These are phyloP conservation scores for Poecilus cupreus DNA, from an alignment of 2,888 invertebrate genomes.

Conservation along the genomic window DNA sequence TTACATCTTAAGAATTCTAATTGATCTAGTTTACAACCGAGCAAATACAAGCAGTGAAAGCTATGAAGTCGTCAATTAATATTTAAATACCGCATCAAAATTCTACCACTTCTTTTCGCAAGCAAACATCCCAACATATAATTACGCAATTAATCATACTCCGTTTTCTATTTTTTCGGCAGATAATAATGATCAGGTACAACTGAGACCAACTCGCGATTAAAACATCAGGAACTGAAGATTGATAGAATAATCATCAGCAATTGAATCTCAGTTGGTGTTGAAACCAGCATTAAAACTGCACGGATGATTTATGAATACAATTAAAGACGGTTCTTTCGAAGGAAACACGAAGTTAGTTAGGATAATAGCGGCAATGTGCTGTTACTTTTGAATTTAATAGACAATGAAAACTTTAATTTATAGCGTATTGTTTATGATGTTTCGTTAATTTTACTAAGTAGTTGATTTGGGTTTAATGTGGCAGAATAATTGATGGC, in stretches of 20 bases:
- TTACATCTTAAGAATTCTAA: too few relatives aligned
- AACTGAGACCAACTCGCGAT: too few relatives aligned
- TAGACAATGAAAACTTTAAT: slow-evolving; percentile 4
- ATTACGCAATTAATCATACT: too few relatives aligned
- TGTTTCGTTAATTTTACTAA: too few relatives aligned
- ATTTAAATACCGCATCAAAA: not conserved
- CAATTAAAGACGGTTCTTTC: not conserved
- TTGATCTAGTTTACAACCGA: not conserved
- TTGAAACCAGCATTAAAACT: slow-evolving; percentile 17
- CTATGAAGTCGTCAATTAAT: not conserved
- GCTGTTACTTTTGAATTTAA: slow-evolving; percentile 5
- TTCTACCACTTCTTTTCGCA: too few relatives aligned
- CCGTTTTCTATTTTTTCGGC: too few relatives aligned
- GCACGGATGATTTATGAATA: slow-evolving; percentile 18
- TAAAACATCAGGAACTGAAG: not conserved
- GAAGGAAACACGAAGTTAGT: not conserved
- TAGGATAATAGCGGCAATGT: not conserved
- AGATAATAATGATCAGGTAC: too few relatives aligned
- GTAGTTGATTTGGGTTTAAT: not conserved
- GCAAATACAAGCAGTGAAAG: not conserved
- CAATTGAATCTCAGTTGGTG: not conserved
- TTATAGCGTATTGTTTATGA: too few relatives aligned
- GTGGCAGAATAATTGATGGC: not conserved
- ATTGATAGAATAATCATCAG: not conserved
- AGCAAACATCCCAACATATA: too few relatives aligned